A percentile compares a stretch with the other conserved stretches of the same genome.
phyloP scores from a whole-genome alignment of 2,888 invertebrate species.

The Nephrotoma guestfalica region DNA sequence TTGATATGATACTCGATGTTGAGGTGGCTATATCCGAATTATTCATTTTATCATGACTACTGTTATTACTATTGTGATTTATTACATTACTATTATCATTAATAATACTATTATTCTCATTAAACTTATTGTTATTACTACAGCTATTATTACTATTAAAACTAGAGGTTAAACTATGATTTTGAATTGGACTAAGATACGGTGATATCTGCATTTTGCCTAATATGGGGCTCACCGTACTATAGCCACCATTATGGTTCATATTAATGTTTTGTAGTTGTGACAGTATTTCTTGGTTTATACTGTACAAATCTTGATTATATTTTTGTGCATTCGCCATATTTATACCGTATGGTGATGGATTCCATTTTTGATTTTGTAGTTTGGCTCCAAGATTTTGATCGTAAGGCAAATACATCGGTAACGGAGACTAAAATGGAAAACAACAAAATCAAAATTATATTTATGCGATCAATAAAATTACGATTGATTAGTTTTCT shows the following conservation, averaged over 20 bases:
- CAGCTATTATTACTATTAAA: conserved; percentile 11
- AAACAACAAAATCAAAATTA: not conserved
- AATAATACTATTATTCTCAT: conserved; percentile 8
- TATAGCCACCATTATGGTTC: not conserved
- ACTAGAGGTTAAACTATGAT: not conserved
- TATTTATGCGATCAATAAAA: not conserved
- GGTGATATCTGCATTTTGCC: not conserved
- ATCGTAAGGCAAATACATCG: conserved; percentile 14
- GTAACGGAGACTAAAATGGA: conserved; percentile 23
- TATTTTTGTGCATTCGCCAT: conserved; percentile 32
- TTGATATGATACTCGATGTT: conserved; percentile 18
- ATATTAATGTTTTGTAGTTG: conserved; percentile 30
- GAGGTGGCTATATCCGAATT: conserved; percentile 26
- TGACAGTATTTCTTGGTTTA: conserved; percentile 31
- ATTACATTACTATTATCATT: not conserved
- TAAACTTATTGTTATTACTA: conserved; percentile 10
- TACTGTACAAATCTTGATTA: conserved; percentile 31
- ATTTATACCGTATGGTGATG: conserved; percentile 28
- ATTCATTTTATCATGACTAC: conserved; percentile 20
- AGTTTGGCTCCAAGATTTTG: conserved; percentile 12
- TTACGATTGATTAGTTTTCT: not conserved
- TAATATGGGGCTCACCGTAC: not conserved
- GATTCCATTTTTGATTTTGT: conserved; percentile 24
- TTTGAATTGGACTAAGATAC: not conserved
- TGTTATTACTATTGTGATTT: conserved; percentile 15